phyloP scores from a whole-genome alignment of 2,888 invertebrate genomes.

The Cerastis leucographa region DNA sequence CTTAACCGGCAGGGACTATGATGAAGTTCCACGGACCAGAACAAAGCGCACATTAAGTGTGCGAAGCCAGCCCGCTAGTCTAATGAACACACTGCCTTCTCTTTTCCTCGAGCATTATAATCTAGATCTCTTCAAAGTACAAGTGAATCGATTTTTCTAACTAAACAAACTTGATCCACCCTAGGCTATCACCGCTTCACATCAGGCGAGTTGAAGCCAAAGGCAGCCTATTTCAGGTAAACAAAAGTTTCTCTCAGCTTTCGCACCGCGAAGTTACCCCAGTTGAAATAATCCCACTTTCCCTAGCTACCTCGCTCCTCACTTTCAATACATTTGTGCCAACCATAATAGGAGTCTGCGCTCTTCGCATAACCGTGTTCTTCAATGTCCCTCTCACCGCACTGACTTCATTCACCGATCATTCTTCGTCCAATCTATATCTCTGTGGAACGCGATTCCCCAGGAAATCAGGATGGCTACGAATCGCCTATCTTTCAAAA shows the following conservation, averaged over 20 bases:
- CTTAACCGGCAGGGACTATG: neutral
- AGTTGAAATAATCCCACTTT: no score
- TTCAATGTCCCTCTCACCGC: no score
- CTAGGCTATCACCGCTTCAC: neutral
- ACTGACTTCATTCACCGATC: no score
- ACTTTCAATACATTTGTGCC: no score
- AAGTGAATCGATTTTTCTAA: neutral
- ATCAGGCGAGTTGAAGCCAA: neutral
- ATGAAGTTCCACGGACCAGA: neutral
- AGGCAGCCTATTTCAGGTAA: neutral
- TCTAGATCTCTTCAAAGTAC: neutral
- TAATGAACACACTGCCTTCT: neutral
- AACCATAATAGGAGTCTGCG: no score
- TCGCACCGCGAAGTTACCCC: neutral
- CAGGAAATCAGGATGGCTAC: no score
- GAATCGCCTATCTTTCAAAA: no score
- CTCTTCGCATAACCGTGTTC: no score
- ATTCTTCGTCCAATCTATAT: no score
- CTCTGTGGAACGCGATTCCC: no score
- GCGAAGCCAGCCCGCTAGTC: no score
- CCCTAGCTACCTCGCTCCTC: no score
- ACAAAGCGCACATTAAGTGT: neutral
- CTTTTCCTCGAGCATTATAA: neutral
- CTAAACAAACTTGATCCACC: neutral
- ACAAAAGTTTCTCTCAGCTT: neutral